Conservation (phyloP, 2,888 invertebrate species). For the Isotomurus palustris region DNA sequence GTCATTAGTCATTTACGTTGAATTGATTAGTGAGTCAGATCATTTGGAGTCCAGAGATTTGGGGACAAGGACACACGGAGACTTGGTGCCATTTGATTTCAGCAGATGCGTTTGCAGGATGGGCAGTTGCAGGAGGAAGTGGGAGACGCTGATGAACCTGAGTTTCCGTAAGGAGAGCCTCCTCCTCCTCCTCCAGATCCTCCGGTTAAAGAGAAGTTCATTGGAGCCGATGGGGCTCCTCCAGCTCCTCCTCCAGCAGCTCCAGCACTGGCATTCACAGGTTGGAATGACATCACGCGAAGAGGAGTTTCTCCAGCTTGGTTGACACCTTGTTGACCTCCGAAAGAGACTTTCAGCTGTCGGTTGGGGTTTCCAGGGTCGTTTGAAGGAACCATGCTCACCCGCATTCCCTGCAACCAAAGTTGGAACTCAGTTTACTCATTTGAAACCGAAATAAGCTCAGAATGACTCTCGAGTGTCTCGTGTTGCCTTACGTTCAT, state of each 20-base stretch:
- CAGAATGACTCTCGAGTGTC: too few relatives aligned
- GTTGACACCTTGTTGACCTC: slow-evolving; percentile 23
- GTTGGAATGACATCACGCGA: slow-evolving; percentile 32
- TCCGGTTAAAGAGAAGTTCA: slow-evolving; percentile 18
- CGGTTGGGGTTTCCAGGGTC: slow-evolving; percentile 26
- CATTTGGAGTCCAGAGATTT: too few relatives aligned
- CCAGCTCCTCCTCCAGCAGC: not conserved
- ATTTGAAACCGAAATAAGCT: not conserved
- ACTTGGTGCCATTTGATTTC: too few relatives aligned
- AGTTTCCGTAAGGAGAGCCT: too few relatives aligned
- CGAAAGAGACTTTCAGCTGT: slow-evolving; percentile 35
- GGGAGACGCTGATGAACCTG: too few relatives aligned
- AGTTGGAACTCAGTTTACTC: not conserved
- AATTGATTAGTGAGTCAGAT: too few relatives aligned
- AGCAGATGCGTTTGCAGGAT: too few relatives aligned
- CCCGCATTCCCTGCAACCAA: slow-evolving; percentile 15
- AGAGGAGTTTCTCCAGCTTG: slow-evolving; percentile 26
- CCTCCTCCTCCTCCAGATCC: not conserved
- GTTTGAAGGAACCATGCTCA: slow-evolving; percentile 31
- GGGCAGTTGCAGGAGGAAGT: slow-evolving; percentile 5
- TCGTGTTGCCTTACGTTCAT: slow-evolving; percentile 19
- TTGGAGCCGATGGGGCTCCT: slow-evolving; percentile 15
- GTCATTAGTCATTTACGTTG: too few relatives aligned
- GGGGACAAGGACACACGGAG: too few relatives aligned
- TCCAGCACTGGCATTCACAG: slow-evolving; percentile 5